Evolutionary conservation across 2,113 vertebrate genomes (phyloP).

Genomic region (Psittacula cyanocephala): DNA sequence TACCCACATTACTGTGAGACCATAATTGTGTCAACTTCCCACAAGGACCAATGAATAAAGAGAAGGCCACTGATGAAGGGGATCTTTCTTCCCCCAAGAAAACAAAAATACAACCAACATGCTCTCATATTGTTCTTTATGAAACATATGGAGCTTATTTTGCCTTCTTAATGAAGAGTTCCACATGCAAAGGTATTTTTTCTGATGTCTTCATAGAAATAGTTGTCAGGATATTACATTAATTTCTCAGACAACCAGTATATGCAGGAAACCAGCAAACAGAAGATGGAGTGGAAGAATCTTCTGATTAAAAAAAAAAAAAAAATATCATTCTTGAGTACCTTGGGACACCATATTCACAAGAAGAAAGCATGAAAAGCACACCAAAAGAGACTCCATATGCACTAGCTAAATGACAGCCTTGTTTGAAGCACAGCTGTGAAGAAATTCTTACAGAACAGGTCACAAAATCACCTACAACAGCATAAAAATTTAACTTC

Average conservation of each 20-base stretch:
- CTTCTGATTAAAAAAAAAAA: background rate
- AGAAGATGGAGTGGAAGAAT: background rate
- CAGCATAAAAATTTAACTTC: background rate
- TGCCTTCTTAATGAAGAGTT: background rate
- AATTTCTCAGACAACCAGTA: background rate
- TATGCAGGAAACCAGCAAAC: background rate
- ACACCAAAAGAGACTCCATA: background rate
- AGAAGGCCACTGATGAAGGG: background rate
- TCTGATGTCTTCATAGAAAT: background rate
- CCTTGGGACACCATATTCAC: background rate
- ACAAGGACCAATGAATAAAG: background rate
- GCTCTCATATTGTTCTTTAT: background rate
- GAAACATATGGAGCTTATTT: background rate
- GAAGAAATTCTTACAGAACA: background rate
- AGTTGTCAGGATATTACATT: background rate
- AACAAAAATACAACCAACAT: background rate
- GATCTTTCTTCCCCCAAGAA: background rate
- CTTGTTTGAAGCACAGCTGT: background rate
- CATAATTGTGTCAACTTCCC: background rate
- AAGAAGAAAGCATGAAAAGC: background rate
- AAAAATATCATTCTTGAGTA: background rate
- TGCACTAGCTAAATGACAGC: background rate
- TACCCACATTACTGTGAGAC: background rate
- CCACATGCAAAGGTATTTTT: background rate
- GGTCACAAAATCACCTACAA: background rate